A percentile compares a stretch with the other conserved stretches of the same genome.
Evolutionary conservation across 2,797 vertebrate genomes (phyloP).

Genomic region (Pseudochirops cupreus): DNA sequence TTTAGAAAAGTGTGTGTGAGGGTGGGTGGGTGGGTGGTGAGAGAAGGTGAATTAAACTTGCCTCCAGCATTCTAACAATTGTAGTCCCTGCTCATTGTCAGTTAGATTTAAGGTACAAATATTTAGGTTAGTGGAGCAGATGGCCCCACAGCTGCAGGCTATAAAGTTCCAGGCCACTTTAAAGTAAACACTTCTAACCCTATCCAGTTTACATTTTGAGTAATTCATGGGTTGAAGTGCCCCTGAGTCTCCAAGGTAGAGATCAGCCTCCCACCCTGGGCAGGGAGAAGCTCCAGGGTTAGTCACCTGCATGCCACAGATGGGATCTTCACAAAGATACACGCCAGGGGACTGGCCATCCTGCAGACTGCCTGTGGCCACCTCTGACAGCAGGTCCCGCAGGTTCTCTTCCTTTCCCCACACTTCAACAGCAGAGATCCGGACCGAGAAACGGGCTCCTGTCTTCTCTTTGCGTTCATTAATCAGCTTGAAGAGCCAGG

Average conservation of each 20-base stretch:
- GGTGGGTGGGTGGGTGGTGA: background rate
- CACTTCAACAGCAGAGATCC: slow-evolving; percentile 96
- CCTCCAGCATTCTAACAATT: slow-evolving; percentile 75
- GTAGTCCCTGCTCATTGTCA: slow-evolving; percentile 80
- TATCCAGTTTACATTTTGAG: slow-evolving; percentile 63
- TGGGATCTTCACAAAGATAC: slow-evolving; percentile 94
- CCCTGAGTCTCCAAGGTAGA: background rate
- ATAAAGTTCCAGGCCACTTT: slow-evolving; percentile 78
- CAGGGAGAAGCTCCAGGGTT: background rate
- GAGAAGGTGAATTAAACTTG: slow-evolving; percentile 77
- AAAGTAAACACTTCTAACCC: slow-evolving; percentile 80
- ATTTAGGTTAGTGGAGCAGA: slow-evolving; percentile 84
- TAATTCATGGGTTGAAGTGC: slow-evolving; percentile 60
- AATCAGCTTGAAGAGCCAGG: slow-evolving; percentile 98
- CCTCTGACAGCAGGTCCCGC: slow-evolving; percentile 94
- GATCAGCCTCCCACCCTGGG: background rate
- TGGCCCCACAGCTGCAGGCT: slow-evolving; percentile 83
- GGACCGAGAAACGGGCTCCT: slow-evolving; percentile 94
- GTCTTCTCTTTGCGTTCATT: slow-evolving; percentile 96
- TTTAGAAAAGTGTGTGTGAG: slow-evolving; percentile 14
- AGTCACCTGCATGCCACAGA: slow-evolving; percentile 95
- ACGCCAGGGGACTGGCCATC: slow-evolving; percentile 93
- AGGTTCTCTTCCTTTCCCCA: slow-evolving; percentile 96
- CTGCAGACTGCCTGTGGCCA: slow-evolving; percentile 90
- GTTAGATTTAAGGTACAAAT: slow-evolving; percentile 84